Percentiles rank a stretch among this genome's conserved stretches.
Evolutionary conservation across 2,888 invertebrate genomes (phyloP).

Genomic region (Iphiclides podalirius): DNA sequence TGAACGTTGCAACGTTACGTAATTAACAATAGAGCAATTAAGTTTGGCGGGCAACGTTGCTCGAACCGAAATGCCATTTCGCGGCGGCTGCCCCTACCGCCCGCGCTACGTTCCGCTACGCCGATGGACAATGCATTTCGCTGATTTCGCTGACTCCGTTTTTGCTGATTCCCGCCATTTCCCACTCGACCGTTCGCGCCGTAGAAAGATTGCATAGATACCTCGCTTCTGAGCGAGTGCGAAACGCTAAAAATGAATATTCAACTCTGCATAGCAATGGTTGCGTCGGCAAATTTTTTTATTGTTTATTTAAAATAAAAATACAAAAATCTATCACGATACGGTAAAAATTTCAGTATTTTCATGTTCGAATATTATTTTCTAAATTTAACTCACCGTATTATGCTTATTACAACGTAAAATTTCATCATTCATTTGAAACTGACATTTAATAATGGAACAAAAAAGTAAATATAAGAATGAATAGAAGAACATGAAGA

Average conservation of each 20-base stretch:
- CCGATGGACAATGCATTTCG: constrained; percentile 64
- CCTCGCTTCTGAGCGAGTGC: constrained; percentile 39
- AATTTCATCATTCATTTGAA: too few species aligned
- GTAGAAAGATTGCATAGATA: constrained; percentile 38
- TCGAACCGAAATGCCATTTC: constrained; percentile 46
- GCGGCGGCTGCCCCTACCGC: constrained; percentile 23
- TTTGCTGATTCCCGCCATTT: constrained; percentile 58
- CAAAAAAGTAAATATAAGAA: too few species aligned
- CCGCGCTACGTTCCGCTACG: constrained; percentile 60
- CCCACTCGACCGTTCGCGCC: constrained; percentile 30
- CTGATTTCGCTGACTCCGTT: constrained; percentile 67
- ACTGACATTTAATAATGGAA: too few species aligned
- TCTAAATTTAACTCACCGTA: too few species aligned
- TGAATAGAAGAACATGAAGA: too few species aligned
- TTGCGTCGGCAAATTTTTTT: not conserved
- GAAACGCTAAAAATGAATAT: constrained; percentile 25
- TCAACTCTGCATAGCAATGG: not conserved
- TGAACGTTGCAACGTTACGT: constrained; percentile 70
- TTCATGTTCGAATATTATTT: too few species aligned
- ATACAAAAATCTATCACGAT: too few species aligned
- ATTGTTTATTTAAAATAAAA: not conserved
- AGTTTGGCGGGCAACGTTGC: constrained; percentile 60
- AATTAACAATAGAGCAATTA: constrained; percentile 80
- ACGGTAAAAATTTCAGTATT: too few species aligned
- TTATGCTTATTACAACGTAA: too few species aligned